Percentiles rank a stretch among this genome's conserved stretches.
Conservation (phyloP, 2,888 invertebrate species). For the Acleris holmiana region DNA sequence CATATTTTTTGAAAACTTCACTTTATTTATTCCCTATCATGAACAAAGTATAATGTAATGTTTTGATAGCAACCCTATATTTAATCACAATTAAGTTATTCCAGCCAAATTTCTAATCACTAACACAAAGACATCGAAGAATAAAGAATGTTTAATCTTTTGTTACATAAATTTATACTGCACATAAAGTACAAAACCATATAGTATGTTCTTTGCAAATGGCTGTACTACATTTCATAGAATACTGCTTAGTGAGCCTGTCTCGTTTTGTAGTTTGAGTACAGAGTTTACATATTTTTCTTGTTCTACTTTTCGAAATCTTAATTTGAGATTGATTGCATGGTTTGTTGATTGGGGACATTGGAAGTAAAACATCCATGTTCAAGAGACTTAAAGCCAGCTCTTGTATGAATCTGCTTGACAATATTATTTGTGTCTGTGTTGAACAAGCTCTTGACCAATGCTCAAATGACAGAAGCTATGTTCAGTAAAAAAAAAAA, state of each 20-base stretch:
- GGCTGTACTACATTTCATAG: slow-evolving; percentile 65
- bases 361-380: slow-evolving; percentile 44
- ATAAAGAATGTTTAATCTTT: no score
- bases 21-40: no score
- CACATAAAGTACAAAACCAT: neutral
- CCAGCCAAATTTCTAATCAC: no score
- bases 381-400: slow-evolving; percentile 65
- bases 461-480: slow-evolving; percentile 73
- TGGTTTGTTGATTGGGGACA: slow-evolving; percentile 36
- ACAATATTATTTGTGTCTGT: slow-evolving; percentile 49
- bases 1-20: no score
- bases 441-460: slow-evolving; percentile 73
- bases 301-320: slow-evolving; percentile 38
- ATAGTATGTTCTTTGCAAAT: slow-evolving; percentile 72
- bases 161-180: neutral
- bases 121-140: no score
- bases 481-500: slow-evolving; percentile 74
- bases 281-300: slow-evolving; percentile 66
- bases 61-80: no score
- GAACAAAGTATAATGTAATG: no score
- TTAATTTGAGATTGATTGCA: neutral
- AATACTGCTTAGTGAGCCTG: slow-evolving; percentile 65
- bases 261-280: slow-evolving; percentile 60
- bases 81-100: no score
- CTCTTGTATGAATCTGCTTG: slow-evolving; percentile 69